These are phyloP conservation scores for Rhynchonema sp. DNA, from an alignment of 2,888 invertebrate genomes.

Conservation along the genomic window DNA sequence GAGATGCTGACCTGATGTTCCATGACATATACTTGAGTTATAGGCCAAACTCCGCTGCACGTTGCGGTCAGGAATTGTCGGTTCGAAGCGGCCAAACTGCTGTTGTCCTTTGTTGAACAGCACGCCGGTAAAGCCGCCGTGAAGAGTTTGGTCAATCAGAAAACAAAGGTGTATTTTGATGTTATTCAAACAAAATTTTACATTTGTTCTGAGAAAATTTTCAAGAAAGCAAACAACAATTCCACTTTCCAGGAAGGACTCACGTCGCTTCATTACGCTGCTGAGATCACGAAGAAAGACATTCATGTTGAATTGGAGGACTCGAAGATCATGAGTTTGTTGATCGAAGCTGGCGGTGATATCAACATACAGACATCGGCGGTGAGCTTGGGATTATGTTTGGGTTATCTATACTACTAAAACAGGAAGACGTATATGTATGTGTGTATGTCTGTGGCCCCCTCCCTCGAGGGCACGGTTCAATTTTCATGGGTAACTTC, in stretches of 20 bases:
- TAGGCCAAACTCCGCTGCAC: slow-evolving; percentile 81
- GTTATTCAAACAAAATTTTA: not conserved
- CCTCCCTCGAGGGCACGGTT: too few species aligned
- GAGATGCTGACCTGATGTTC: slow-evolving; percentile 38
- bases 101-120: slow-evolving; percentile 51
- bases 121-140: slow-evolving; percentile 12
- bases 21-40: too few species aligned
- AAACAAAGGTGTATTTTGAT: slow-evolving; percentile 14
- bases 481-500: too few species aligned
- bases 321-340: slow-evolving; percentile 60
- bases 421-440: too few species aligned
- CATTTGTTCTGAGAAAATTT: not conserved
- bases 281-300: slow-evolving; percentile 62
- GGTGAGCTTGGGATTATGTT: slow-evolving; percentile 29
- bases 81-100: slow-evolving; percentile 62
- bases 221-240: too few species aligned
- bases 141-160: slow-evolving; percentile 18
- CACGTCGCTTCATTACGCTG: slow-evolving; percentile 79
- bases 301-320: slow-evolving; percentile 53
- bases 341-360: slow-evolving; percentile 77
- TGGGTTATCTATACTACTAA: too few species aligned
- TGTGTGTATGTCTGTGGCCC: too few species aligned
- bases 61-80: slow-evolving; percentile 56
- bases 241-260: slow-evolving; percentile 50
- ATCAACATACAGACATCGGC: slow-evolving; percentile 57